phyloP scores from a whole-genome alignment of 2,113 vertebrate species.

The Laterallus jamaicensis region DNA sequence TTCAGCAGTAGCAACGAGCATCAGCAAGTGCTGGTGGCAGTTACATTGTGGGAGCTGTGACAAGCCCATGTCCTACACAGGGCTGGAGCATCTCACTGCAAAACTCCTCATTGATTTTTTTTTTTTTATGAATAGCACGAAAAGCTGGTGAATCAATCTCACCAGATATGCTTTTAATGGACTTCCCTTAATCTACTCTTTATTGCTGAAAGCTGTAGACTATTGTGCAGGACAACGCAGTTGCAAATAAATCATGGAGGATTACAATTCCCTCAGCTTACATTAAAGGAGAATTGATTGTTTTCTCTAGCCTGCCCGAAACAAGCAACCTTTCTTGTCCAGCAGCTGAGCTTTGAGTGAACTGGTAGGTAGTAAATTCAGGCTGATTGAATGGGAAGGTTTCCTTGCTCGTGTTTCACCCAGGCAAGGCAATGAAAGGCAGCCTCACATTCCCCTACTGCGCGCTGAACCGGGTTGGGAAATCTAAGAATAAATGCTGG shows the following conservation, averaged over 20 bases:
- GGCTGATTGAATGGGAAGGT: neutral
- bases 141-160: neutral
- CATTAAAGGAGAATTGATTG: slow-evolving; percentile 23
- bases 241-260: slow-evolving; percentile 45
- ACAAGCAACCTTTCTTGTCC: slow-evolving; percentile 46
- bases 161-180: neutral
- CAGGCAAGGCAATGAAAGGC: slow-evolving; percentile 20
- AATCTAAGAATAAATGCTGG: neutral
- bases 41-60: neutral
- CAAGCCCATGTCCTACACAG: neutral
- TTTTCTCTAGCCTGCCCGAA: slow-evolving; percentile 13
- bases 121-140: neutral
- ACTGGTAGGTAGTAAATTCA: neutral
- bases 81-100: neutral
- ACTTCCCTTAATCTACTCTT: slow-evolving; percentile 35
- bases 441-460: neutral
- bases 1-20: neutral
- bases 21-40: neutral
- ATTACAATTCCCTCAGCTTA: slow-evolving; percentile 45
- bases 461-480: neutral
- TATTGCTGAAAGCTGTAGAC: slow-evolving; percentile 33
- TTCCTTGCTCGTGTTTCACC: slow-evolving; percentile 44
- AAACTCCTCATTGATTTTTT: neutral
- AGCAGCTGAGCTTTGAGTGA: neutral
- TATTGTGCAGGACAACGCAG: slow-evolving; percentile 3